Base-by-base conservation (phyloP, 2,113 vertebrate genomes). In the Ploceus nigricollis region DNA sequence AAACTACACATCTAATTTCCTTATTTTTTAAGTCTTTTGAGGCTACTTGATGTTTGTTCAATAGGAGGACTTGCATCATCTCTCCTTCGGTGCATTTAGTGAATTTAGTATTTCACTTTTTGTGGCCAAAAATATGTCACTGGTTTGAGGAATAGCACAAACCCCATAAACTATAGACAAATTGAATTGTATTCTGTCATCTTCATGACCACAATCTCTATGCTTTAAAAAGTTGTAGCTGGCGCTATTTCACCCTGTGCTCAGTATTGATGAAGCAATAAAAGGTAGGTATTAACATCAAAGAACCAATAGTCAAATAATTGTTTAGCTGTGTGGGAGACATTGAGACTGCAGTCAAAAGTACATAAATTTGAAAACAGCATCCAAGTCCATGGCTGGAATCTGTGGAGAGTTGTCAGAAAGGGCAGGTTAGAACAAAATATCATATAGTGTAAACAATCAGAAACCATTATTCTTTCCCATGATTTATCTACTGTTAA, bases 211-310 rank as follows among this genome's bases (percentile, higher is more conserved):
- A 40, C 68, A 76, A 96, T 88, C 72, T 80, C 73, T 58, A 31
- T 61, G 58, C 66, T 64, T 96, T 93, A 96, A 96, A 92, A 97
- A 94, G 94, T 84, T 88, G 66, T 89, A 90, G 31, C 44, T 81
- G 47, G 30, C 31, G 89, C 70, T 93, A 64, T 79, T 97, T 96
- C 80, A 96, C 23, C 53, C 39, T 92, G 18, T 60, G 39, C 47
- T 96, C 40, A 25, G 14, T 93, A 93, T 96, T 93, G 90, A 85
- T 54, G 44, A 82, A 97, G 92, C 69, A 94, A 93, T 95, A 87
- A 96, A 95, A 90, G 30, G 44, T 35, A 72, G 66, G 44, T 75
- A 65, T 96, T 93, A 92, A 56, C 76, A 89, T 53, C 53, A 82
- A 94, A 91, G 73, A 94, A 92, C 94, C 82, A 63, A 72, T 96